Conservation (phyloP, 2,888 invertebrate genomes). For the Blera fallax region DNA sequence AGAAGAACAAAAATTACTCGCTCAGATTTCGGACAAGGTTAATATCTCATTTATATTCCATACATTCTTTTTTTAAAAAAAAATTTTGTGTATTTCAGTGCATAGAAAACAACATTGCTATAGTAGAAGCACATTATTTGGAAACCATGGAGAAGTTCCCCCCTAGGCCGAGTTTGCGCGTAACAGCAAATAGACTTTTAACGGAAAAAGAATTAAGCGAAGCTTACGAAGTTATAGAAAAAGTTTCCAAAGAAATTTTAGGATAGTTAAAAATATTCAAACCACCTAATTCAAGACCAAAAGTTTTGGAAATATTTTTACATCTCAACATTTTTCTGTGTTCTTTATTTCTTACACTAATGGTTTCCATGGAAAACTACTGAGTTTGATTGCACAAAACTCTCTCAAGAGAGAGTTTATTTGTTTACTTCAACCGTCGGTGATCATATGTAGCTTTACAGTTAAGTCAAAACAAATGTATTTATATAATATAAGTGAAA, state of each 20-base stretch:
- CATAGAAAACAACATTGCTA: constrained; percentile 86
- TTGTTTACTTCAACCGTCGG: not conserved
- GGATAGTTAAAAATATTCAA: not conserved
- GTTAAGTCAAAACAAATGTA: not conserved
- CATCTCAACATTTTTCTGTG: not conserved
- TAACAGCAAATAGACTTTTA: constrained; percentile 87
- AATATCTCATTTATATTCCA: not conserved
- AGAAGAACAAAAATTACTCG: constrained; percentile 83
- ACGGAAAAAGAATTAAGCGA: constrained; percentile 85
- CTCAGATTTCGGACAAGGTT: constrained; percentile 85
- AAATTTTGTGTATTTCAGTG: constrained; percentile 81
- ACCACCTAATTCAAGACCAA: not conserved
- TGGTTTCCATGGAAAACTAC: not conserved
- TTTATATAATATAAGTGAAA: not conserved
- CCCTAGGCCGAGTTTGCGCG: constrained; percentile 88
- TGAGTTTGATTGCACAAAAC: not conserved
- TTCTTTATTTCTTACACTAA: not conserved
- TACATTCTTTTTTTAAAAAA: constrained; percentile 27
- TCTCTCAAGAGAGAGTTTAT: not conserved
- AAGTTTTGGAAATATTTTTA: not conserved
- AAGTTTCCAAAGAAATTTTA: constrained; percentile 80
- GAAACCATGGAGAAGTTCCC: constrained; percentile 85
- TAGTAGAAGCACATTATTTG: constrained; percentile 88
- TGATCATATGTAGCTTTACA: not conserved
- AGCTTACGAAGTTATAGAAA: constrained; percentile 81